Evolutionary conservation across 2,113 vertebrate species (phyloP), one percentile per base, ranked within the genome.

Genomic region (Tachuris rubrigastra): DNA sequence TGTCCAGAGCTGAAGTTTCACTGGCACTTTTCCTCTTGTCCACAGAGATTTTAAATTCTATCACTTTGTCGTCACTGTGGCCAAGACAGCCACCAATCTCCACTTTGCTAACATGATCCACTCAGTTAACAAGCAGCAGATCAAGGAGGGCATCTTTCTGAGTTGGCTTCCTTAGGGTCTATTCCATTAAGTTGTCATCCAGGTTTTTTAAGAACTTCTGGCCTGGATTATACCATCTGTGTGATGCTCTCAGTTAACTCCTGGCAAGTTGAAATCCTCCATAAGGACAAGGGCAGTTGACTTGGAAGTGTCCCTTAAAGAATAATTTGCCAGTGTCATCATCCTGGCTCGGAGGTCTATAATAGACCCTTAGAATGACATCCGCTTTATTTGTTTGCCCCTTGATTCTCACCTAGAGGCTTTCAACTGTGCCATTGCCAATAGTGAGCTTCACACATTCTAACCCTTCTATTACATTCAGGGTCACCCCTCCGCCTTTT

Each of bases 31-130:
- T 9, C 18, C 12, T 59, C 14, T 19, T 44, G 4, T 27, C 37
- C 76, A 14, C 6, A 44, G 33, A 77, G 59, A 44, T 52, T 52
- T 77, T 68, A 37, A 68, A 33, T 22, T 86, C 35, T 20, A 33
- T 14, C 4, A 1, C 16, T 58, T 76, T 3, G 2, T 7, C 4
- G 14, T 50, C 0, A 0, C 44, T 59, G 44, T 3, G 5, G 37
- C 46, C 52, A 50, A 42, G 44, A 41, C 0, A 2, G 20, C 8
- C 22, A 14, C 11, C 33, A 44, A 15, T 31, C 31, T 68, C 24
- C 25, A 42, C 44, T 35, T 68, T 1, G 1, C 18, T 68, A 17
- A 12, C 0, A 0, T 42, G 42, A 42, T 35, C 30, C 16, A 58
- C 10, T 22, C 15, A 58, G 30, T 41, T 75, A 15, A 30, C 19